Percentiles rank a stretch among this genome's conserved stretches.
phyloP scores from a whole-genome alignment of 2,888 invertebrate genomes.

The Hydrotaea cyrtoneurina region DNA sequence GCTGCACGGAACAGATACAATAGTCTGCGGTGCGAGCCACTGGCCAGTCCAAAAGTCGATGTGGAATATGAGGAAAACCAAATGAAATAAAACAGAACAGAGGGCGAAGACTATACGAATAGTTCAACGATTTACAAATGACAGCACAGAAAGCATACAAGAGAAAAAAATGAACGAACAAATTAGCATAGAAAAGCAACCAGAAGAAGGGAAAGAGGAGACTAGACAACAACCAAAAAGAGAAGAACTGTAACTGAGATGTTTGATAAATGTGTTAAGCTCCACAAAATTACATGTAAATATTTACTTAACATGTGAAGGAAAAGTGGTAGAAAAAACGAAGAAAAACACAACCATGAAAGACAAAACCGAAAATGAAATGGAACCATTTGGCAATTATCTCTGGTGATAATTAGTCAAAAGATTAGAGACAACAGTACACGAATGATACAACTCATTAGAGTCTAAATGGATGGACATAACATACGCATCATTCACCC shows the following conservation, averaged over 20 bases:
- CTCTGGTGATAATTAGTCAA: conserved; percentile 24
- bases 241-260: background rate
- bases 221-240: background rate
- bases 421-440: conserved; percentile 12
- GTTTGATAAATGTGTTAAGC: conserved; percentile 48
- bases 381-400: conserved; percentile 24
- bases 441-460: background rate
- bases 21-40: background rate
- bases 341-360: conserved; percentile 10
- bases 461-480: background rate
- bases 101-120: background rate
- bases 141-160: background rate
- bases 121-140: conserved; percentile 5
- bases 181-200: conserved; percentile 4
- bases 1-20: background rate
- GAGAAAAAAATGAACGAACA: background rate
- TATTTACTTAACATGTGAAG: conserved; percentile 35
- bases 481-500: background rate
- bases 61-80: conserved; percentile 53
- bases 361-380: conserved; percentile 3
- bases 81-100: background rate
- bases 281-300: conserved; percentile 12
- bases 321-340: background rate
- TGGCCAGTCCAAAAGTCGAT: conserved; percentile 31
- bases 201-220: background rate